Conservation (phyloP, 2,113 vertebrate species). For the Crotalus viridis region DNA sequence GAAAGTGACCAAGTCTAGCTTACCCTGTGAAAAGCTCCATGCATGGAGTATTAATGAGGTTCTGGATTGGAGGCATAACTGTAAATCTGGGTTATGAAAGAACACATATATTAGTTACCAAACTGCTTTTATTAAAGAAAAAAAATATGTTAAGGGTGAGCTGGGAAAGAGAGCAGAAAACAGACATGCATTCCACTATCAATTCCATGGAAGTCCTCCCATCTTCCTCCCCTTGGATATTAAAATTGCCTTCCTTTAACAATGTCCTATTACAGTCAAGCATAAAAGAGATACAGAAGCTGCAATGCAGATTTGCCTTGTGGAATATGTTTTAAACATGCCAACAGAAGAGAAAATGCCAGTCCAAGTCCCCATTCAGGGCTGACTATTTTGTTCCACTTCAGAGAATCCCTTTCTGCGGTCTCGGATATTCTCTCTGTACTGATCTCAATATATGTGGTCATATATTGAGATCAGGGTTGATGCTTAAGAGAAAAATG, state of each 20-base stretch:
- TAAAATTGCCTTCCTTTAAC: background rate
- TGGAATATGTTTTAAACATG: constrained; percentile 13
- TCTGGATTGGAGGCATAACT: background rate
- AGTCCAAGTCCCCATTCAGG: background rate
- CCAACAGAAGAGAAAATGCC: background rate
- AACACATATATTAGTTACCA: background rate
- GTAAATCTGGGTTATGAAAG: background rate
- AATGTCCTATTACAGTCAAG: background rate
- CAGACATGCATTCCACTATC: background rate
- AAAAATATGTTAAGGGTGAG: background rate
- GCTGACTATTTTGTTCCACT: constrained; percentile 5
- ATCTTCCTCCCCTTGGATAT: background rate
- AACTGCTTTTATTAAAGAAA: background rate
- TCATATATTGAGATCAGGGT: background rate
- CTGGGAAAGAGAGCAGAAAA: background rate
- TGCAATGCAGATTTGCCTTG: background rate
- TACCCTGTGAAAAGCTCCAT: background rate
- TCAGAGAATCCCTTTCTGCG: background rate
- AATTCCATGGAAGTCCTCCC: background rate
- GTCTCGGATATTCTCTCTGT: background rate
- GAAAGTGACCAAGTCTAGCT: background rate
- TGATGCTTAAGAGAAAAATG: background rate
- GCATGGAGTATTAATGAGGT: background rate
- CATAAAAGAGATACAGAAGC: background rate
- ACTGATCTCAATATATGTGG: constrained; percentile 8